Percentiles rank a stretch among this genome's conserved stretches.
phyloP scores from a whole-genome alignment of 2,113 vertebrate genomes.

The Balaenoptera acutorostrata region DNA sequence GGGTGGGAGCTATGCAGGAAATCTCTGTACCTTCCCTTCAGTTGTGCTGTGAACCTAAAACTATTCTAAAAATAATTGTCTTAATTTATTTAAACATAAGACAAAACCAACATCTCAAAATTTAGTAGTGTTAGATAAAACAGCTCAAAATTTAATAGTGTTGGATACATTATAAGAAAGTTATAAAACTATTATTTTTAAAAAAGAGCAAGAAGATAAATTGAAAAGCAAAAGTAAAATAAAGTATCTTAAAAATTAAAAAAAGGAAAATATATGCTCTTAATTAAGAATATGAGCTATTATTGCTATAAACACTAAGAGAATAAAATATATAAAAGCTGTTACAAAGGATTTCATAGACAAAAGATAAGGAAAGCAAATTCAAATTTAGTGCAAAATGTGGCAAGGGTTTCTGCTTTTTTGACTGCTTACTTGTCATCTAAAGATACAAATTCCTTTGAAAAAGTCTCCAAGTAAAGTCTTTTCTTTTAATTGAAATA shows the following conservation, averaged over 20 bases:
- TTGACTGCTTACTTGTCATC: not conserved
- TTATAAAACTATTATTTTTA: not conserved
- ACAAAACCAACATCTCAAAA: not conserved
- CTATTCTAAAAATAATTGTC: not conserved
- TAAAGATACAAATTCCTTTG: not conserved
- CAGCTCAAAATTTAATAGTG: not conserved
- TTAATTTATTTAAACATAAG: not conserved
- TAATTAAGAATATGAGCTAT: not conserved
- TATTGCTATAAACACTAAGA: not conserved
- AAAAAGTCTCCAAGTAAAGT: not conserved
- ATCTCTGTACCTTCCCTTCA: not conserved
- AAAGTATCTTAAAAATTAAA: not conserved
- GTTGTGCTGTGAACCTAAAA: not conserved
- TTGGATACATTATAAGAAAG: not conserved
- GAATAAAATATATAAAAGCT: not conserved
- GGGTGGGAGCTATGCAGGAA: not conserved
- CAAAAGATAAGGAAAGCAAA: not conserved
- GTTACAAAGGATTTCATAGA: not conserved
- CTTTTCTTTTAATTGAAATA: not conserved
- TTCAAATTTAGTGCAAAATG: not conserved
- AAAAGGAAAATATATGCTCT: not conserved
- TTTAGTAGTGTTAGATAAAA: not conserved
- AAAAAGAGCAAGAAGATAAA: not conserved
- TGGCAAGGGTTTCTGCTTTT: not conserved
- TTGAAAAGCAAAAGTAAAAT: not conserved